phyloP scores from a whole-genome alignment of 2,113 vertebrate species.

The Procavia capensis region DNA sequence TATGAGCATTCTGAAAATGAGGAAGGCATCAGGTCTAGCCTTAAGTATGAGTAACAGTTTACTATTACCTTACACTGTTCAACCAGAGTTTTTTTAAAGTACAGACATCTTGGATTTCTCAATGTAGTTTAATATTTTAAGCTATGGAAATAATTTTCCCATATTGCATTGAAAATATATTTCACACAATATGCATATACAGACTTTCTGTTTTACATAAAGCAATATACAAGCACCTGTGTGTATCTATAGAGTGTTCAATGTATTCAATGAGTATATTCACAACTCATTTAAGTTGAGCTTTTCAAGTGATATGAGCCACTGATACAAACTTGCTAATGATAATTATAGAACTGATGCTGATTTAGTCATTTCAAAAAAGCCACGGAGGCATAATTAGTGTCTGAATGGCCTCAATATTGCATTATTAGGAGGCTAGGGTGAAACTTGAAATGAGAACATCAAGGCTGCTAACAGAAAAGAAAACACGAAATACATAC shows the following conservation, averaged over 20 bases:
- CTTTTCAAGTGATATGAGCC: slow-evolving; percentile 89
- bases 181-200: slow-evolving; percentile 70
- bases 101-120: slow-evolving; percentile 56
- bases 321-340: slow-evolving; percentile 91
- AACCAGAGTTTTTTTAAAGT: slow-evolving; percentile 66
- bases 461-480: slow-evolving; percentile 94
- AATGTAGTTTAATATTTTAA: slow-evolving; percentile 60
- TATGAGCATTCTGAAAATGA: slow-evolving; percentile 82
- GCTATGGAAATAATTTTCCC: slow-evolving; percentile 72
- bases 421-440: slow-evolving; percentile 94
- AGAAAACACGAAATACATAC: slow-evolving; percentile 94
- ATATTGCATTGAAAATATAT: slow-evolving; percentile 74
- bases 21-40: slow-evolving; percentile 70
- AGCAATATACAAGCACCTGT: slow-evolving; percentile 75
- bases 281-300: slow-evolving; percentile 90
- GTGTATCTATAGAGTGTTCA: slow-evolving; percentile 68
- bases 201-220: slow-evolving; percentile 68
- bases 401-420: slow-evolving; percentile 97
- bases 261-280: slow-evolving; percentile 87
- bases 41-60: slow-evolving; percentile 75
- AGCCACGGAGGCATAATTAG: slow-evolving; percentile 96
- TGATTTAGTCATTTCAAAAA: slow-evolving; percentile 97
- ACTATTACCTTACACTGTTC: slow-evolving; percentile 71
- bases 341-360: slow-evolving; percentile 97
- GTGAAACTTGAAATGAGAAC: slow-evolving; percentile 95